A percentile compares a stretch with the other conserved stretches of the same genome.
Conservation (phyloP, 2,797 vertebrate genomes). For the Brachymystax lenok region DNA sequence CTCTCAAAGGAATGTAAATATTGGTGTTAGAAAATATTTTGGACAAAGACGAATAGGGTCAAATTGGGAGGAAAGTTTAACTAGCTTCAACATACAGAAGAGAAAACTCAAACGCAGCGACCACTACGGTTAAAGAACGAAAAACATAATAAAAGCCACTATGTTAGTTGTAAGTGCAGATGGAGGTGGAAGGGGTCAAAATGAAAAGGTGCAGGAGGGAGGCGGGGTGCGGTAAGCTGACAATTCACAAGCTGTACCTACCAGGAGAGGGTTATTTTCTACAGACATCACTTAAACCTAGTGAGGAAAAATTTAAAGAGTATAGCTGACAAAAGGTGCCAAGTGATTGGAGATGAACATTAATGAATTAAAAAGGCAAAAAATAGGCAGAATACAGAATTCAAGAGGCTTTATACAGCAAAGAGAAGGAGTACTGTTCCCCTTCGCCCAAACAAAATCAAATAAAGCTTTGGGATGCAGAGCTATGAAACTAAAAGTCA, state of each 20-base stretch:
- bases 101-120: slow-evolving; percentile 51
- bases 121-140: slow-evolving; percentile 25
- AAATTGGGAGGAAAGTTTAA: slow-evolving; percentile 21
- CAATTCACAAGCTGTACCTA: slow-evolving; percentile 80
- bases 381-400: slow-evolving; percentile 61
- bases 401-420: slow-evolving; percentile 52
- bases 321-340: slow-evolving; percentile 77
- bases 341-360: slow-evolving; percentile 73
- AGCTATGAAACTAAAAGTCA: neutral
- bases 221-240: slow-evolving; percentile 58
- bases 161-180: slow-evolving; percentile 60
- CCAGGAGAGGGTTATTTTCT: slow-evolving; percentile 81
- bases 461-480: neutral
- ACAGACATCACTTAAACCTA: slow-evolving; percentile 86
- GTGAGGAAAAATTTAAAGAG: slow-evolving; percentile 83
- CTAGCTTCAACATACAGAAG: slow-evolving; percentile 74
- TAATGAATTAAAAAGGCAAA: slow-evolving; percentile 60
- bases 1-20: slow-evolving; percentile 18
- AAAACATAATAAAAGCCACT: slow-evolving; percentile 26
- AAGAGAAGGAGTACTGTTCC: slow-evolving; percentile 24
- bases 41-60: slow-evolving; percentile 6
- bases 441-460: neutral
- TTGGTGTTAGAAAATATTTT: slow-evolving; percentile 2
- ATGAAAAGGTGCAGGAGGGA: neutral
- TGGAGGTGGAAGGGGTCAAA: slow-evolving; percentile 38